These are phyloP conservation scores for Drosophila pseudoananassae DNA, from an alignment of 1,140 invertebrate species.

Conservation along the genomic window DNA sequence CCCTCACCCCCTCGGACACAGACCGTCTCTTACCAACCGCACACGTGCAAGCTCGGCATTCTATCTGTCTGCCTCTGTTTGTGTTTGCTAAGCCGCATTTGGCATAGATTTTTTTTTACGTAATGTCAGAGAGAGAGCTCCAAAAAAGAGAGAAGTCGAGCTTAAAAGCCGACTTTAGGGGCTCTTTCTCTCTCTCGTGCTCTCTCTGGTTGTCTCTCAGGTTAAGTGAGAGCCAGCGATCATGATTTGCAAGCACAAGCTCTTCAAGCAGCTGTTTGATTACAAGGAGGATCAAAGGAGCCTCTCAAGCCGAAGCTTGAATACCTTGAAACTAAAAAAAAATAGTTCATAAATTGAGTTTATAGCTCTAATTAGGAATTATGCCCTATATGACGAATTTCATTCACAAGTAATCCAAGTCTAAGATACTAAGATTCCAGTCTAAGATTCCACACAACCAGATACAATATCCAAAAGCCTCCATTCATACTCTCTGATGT, in stretches of 20 bases:
- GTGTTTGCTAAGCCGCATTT: slow-evolving; percentile 67
- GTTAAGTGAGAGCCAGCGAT: slow-evolving; percentile 35
- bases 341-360: too few relatives aligned
- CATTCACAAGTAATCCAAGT: too few relatives aligned
- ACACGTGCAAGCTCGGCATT: slow-evolving; percentile 60
- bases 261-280: slow-evolving; percentile 66
- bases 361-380: too few relatives aligned
- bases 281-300: slow-evolving; percentile 23
- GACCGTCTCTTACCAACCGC: slow-evolving; percentile 10
- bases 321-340: slow-evolving; percentile 1
- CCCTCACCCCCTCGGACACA: background rate
- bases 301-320: background rate
- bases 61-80: slow-evolving; percentile 38
- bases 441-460: background rate
- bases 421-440: too few relatives aligned
- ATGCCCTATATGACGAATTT: too few relatives aligned
- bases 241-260: slow-evolving; percentile 58
- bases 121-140: slow-evolving; percentile 45
- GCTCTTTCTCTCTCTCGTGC: slow-evolving; percentile 3
- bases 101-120: slow-evolving; percentile 75
- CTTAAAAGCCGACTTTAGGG: slow-evolving; percentile 36
- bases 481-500: background rate
- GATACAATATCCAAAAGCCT: background rate
- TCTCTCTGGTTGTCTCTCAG: background rate
- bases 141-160: slow-evolving; percentile 34